Conservation (phyloP, 2,888 invertebrate species). For the Spisula solida region DNA sequence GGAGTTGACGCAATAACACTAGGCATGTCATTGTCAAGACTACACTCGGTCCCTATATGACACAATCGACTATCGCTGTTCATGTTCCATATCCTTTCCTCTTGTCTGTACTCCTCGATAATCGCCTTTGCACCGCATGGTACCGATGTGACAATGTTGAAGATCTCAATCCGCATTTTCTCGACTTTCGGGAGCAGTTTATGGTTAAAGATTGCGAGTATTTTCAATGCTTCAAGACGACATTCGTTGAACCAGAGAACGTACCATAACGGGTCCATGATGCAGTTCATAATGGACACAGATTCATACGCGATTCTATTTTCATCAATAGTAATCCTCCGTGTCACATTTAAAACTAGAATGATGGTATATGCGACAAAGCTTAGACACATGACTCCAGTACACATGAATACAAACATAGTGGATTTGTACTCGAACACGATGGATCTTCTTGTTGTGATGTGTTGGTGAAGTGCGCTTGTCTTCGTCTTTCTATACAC, state of each 20-base stretch:
- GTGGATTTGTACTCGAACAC: slow-evolving; percentile 38
- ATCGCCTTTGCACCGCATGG: not conserved
- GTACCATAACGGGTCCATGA: slow-evolving; percentile 41
- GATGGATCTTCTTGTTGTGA: not conserved
- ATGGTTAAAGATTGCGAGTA: slow-evolving; percentile 6
- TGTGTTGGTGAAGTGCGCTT: not conserved
- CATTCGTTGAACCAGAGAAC: slow-evolving; percentile 51
- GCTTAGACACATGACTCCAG: not conserved
- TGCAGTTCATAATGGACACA: slow-evolving; percentile 28
- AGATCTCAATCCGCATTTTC: slow-evolving; percentile 30
- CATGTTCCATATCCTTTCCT: not conserved
- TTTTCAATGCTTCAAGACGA: slow-evolving; percentile 44
- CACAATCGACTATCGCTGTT: not conserved
- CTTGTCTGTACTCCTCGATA: not conserved
- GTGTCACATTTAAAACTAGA: not conserved
- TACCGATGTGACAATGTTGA: slow-evolving; percentile 33
- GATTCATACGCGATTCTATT: slow-evolving; percentile 11
- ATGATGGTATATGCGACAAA: slow-evolving; percentile 20
- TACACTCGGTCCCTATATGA: not conserved
- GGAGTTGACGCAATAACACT: not conserved
- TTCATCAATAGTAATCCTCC: not conserved
- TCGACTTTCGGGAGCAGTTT: not conserved
- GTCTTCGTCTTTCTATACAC: not conserved
- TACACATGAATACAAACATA: slow-evolving; percentile 30
- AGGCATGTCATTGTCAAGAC: not conserved